Base-by-base conservation (phyloP, 2,888 invertebrate species). In the Cephonodes hylas region DNA sequence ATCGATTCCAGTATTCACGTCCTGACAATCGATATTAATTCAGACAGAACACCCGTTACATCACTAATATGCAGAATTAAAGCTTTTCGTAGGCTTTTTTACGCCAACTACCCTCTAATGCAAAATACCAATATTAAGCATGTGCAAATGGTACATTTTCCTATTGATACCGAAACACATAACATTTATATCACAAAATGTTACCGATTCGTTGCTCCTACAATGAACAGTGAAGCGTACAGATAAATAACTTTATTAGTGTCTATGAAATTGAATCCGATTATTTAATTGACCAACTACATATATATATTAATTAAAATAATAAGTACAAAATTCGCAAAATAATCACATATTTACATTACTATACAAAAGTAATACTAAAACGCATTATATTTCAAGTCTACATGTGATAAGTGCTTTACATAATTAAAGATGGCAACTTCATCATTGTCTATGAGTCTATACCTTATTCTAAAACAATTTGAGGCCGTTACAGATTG, bases 331-430 rank as follows among this genome's bases (percentile, higher is more conserved):
- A 31, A 60, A 66, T 65, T 63, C 66, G 56, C 63, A 66, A 59
- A 69, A 67, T 65, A 70, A 67, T 53, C 18, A 48, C 10, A 67
- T 75, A 75, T 74, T 65, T 75, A 77, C 71, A 78, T 46, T 65
- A 64, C 69, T 70, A 65, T 72, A 66, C 53, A 88, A 90, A 87
- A 86, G 90, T 80, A 86, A 89, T 90, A 90, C 90, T 91, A 90
- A 85, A 91, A 90, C 90, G 89, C 89, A 91, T 89, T 88, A 72
- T 86, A 85, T 88, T 85, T 84, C 80, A 70, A 62, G 72, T 72
- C 71, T 62, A 66, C 45, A 70, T 70, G 18, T 31, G 31, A 53
- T 53, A 18, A 53, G 31, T 53, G 18, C 27, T 31, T 31, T 31
- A 15, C 25, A 25, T 53, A 31, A 31, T 15, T 31, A 31, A 53